These are phyloP conservation scores for Neolamprologus sp. DNA, from an alignment of 2,113 vertebrate genomes.

Conservation along the genomic window DNA sequence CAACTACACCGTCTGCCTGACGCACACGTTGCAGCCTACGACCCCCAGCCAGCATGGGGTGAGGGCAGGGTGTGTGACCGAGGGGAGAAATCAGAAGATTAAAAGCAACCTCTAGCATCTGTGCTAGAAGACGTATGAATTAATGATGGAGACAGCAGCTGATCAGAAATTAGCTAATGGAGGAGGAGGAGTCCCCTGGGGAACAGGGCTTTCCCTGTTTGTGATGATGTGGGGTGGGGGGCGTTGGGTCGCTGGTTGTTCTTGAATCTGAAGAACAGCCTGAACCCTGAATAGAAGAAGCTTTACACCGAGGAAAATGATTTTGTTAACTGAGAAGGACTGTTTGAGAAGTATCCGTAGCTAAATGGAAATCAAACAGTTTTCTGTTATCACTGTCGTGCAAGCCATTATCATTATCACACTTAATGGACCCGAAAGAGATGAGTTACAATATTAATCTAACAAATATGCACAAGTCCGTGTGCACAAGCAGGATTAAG, in stretches of 20 bases:
- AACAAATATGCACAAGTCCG: background rate
- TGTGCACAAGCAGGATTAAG: background rate
- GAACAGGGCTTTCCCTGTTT: conserved; percentile 36
- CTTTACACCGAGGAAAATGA: background rate
- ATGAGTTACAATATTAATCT: background rate
- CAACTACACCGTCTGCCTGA: background rate
- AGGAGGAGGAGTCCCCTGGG: conserved; percentile 42
- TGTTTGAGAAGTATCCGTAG: background rate
- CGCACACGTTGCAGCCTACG: background rate
- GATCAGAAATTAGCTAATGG: conserved; percentile 73
- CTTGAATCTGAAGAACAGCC: background rate
- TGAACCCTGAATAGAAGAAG: conserved; percentile 9
- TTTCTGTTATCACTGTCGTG: background rate
- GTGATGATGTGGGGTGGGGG: background rate
- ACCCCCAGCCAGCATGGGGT: background rate
- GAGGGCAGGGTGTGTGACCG: background rate
- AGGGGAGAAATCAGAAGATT: conserved; percentile 54
- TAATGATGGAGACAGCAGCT: conserved; percentile 68
- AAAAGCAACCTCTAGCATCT: conserved; percentile 56
- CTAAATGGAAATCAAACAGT: background rate
- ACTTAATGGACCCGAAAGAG: background rate
- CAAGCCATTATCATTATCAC: background rate
- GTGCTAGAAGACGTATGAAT: conserved; percentile 61
- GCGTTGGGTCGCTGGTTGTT: conserved; percentile 21
- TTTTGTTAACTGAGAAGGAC: background rate